Base-by-base conservation (phyloP, 1,140 invertebrate genomes). In the Trichogramma pretiosum region DNA sequence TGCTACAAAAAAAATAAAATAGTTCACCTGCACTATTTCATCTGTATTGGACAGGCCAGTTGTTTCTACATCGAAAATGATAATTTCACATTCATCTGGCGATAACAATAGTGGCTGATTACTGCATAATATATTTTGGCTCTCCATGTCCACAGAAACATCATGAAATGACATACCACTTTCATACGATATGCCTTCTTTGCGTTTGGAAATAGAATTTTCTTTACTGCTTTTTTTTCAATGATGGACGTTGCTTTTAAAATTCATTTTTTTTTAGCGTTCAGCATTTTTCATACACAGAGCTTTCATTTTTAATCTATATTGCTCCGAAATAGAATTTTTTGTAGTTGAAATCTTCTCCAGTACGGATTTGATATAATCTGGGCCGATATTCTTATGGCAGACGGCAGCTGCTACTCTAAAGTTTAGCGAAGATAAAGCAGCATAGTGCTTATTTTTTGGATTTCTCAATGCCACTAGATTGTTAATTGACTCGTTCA, bases 151-250 rank as follows among this genome's bases (percentile, higher is more conserved):
- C 8, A 19, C 32, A 13, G 22, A 48, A 1, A 41, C 21, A 34
- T 43, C 17, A 39, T 37, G 5, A 17, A 19, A 35, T 30, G 26
- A 32, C 37, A 36, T 9, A 14, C 34, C 36, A 24, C n/a, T 47
- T 22, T 52, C 40, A 19, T 52, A 48, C 11, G 45, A 28, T n/a
- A 48, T 24, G 14, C 50, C 44, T 32, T 47, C 50, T 52, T 43
- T 46, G 2, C 37, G 33, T 9, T 8, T 10, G n/a, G 19, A 2
- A 5, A 7, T 19, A 30, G 14, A 9, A 37, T 22, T 39, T 37
- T 32, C 39, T 3, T 18, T 8, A 18, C 5, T 23, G 17, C 10
- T 17, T 2, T 24, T 42, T 41, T 42, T 47, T 41, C 22, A 35
- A 28, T 14, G 18, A 17, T n/a, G n/a, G n/a, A n/a, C 32, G 22